Conservation (phyloP, 2,888 invertebrate genomes). For the Limnephilus marmoratus region DNA sequence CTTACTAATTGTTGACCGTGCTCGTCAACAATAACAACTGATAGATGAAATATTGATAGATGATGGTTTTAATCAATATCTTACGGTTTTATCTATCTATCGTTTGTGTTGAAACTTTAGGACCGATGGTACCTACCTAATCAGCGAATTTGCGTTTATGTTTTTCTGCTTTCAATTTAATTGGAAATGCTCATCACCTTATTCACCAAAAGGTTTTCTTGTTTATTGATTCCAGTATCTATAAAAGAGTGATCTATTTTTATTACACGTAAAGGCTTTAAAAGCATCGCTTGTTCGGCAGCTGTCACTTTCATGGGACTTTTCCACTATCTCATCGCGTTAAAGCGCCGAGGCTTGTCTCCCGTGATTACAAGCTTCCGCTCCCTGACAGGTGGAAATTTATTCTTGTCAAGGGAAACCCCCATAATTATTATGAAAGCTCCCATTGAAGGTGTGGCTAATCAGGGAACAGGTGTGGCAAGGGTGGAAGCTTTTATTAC, state of each 20-base stretch:
- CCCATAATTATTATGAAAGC: constrained; percentile 24
- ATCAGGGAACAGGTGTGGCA: not conserved
- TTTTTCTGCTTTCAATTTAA: not conserved
- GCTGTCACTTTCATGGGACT: not conserved
- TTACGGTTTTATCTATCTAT: no score
- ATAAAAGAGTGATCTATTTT: not conserved
- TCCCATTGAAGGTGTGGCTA: not conserved
- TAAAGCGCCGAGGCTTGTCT: constrained; percentile 22
- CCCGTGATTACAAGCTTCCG: not conserved
- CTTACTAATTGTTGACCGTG: no score
- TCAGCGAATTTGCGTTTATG: not conserved
- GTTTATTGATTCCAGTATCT: not conserved
- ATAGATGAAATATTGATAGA: no score
- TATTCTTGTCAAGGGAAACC: constrained; percentile 26
- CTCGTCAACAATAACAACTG: no score
- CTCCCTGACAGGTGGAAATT: constrained; percentile 13
- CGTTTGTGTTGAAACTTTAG: no score
- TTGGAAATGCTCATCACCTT: not conserved
- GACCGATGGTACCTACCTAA: not conserved
- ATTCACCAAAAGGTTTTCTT: no score
- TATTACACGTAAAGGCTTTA: not conserved
- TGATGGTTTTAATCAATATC: no score
- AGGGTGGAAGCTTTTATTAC: not conserved
- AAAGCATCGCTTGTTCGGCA: not conserved
- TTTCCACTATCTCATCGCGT: constrained; percentile 32